phyloP scores from a whole-genome alignment of 2,888 invertebrate species.

The Cheilosia urbana region DNA sequence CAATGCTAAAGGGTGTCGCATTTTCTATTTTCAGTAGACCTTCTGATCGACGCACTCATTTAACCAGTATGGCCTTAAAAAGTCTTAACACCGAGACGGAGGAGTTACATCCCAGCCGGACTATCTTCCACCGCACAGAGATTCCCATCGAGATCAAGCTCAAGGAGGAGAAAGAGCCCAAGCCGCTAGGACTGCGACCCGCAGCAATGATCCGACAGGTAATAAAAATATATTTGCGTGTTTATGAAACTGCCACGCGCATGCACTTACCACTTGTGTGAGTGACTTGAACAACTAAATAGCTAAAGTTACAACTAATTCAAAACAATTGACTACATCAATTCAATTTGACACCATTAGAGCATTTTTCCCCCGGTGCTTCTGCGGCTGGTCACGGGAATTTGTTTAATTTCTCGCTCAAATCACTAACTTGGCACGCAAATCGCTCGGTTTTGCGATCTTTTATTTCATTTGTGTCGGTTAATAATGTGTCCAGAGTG shows the following conservation, averaged over 20 bases:
- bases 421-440: slow-evolving; percentile 38
- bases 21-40: slow-evolving; percentile 15
- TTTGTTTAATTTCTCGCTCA: slow-evolving; percentile 26
- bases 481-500: background rate
- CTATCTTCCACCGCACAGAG: slow-evolving; percentile 6
- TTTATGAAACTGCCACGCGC: background rate
- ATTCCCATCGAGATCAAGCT: slow-evolving; percentile 27
- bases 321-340: slow-evolving; percentile 51
- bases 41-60: background rate
- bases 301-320: slow-evolving; percentile 30
- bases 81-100: slow-evolving; percentile 27
- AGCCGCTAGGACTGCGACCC: slow-evolving; percentile 67
- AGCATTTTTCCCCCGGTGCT: background rate
- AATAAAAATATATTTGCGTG: background rate
- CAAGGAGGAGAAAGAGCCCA: slow-evolving; percentile 3
- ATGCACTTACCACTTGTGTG: background rate
- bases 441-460: background rate
- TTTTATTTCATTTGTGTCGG: slow-evolving; percentile 10
- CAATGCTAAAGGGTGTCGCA: too few relatives aligned
- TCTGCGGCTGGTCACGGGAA: slow-evolving; percentile 26
- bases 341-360: slow-evolving; percentile 29
- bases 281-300: background rate
- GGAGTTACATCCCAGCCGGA: slow-evolving; percentile 25
- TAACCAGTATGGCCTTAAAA: slow-evolving; percentile 31
- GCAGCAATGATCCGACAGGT: slow-evolving; percentile 76